Conservation (phyloP, 1,140 invertebrate species). For the Trichonephila clavipes region DNA sequence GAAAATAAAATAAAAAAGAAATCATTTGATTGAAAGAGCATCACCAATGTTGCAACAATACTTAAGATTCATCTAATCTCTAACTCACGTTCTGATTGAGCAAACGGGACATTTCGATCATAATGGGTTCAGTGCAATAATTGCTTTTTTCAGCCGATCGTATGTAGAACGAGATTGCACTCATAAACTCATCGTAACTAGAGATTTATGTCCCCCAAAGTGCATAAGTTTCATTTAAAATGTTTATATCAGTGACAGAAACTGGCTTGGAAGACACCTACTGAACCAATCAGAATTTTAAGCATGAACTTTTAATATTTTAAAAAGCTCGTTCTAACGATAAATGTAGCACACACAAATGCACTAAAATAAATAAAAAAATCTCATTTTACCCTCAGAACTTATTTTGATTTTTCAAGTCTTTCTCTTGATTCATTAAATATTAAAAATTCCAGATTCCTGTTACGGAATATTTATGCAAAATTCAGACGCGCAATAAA, state of each 20-base stretch:
- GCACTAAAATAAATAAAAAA: too few relatives aligned
- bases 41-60: not conserved
- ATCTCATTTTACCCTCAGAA: too few relatives aligned
- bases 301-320: not conserved
- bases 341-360: too few relatives aligned
- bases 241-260: not conserved
- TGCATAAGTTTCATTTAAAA: not conserved
- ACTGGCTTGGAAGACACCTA: not conserved
- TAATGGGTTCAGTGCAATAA: not conserved
- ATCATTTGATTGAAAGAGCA: not conserved
- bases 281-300: not conserved
- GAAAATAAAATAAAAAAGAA: not conserved
- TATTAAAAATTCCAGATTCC: too few relatives aligned
- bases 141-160: not conserved
- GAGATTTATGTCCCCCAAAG: not conserved
- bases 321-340: too few relatives aligned
- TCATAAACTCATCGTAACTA: not conserved
- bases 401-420: too few relatives aligned
- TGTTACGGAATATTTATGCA: too few relatives aligned
- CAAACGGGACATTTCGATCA: not conserved
- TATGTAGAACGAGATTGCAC: not conserved
- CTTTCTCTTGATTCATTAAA: too few relatives aligned
- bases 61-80: not conserved
- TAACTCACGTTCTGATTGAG: slow-evolving; percentile 14
- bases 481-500: too few relatives aligned